phyloP scores from a whole-genome alignment of 2,888 invertebrate genomes.

The Synanthedon tipuliformis region DNA sequence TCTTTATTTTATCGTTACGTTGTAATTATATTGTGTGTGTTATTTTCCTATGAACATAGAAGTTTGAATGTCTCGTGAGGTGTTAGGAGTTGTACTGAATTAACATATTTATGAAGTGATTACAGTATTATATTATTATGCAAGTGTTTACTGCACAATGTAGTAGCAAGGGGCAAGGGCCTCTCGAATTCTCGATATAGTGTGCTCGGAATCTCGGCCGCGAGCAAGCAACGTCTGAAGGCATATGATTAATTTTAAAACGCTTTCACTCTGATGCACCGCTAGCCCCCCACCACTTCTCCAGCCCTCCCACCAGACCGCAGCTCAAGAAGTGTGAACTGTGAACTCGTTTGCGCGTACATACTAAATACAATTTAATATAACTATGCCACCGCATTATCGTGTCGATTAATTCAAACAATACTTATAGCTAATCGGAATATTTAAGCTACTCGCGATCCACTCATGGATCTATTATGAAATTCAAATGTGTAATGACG shows the following conservation, averaged over 20 bases:
- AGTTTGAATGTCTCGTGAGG: too few species aligned
- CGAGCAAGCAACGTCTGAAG: conserved; percentile 37
- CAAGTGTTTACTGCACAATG: conserved; percentile 16
- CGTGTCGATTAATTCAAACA: neutral
- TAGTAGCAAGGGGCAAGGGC: conserved; percentile 11
- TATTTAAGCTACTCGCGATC: neutral
- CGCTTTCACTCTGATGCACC: conserved; percentile 47
- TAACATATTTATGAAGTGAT: too few species aligned
- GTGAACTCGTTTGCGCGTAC: conserved; percentile 24
- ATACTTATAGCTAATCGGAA: neutral
- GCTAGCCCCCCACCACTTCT: conserved; percentile 10
- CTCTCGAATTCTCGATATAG: conserved; percentile 12
- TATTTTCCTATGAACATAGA: too few species aligned
- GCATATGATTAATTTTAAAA: conserved; percentile 49
- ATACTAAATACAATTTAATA: neutral
- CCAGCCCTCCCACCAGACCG: conserved; percentile 11
- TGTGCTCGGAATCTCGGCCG: conserved; percentile 28
- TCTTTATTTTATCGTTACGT: too few species aligned
- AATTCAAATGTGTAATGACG: neutral
- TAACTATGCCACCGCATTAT: neutral
- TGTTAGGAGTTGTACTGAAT: too few species aligned
- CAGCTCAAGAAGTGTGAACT: conserved; percentile 23
- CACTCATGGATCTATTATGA: neutral
- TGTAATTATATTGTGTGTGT: too few species aligned
- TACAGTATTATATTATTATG: conserved; percentile 9